Evolutionary conservation across 2,888 invertebrate species (phyloP), one percentile per base, ranked within the genome.

Genomic region (Lypha dubia): DNA sequence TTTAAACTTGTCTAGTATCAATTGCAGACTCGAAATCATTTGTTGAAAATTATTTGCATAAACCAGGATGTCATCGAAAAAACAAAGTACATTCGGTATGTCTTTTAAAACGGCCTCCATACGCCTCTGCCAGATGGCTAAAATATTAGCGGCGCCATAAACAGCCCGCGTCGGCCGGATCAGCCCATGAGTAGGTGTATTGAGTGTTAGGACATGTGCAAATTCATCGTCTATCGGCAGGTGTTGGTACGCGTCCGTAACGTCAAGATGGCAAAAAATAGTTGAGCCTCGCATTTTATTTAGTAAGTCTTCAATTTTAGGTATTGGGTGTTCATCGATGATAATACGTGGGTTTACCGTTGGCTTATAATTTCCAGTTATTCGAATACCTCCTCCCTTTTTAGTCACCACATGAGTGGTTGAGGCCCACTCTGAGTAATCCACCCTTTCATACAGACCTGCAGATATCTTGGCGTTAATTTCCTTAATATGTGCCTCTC

Each of bases 241-340:
- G 20, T 80, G 77, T 2, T 79, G 53, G 15, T 85, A 86, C 1
- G 86, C 87, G 38, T 85, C 83, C 1, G 82, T 84, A 8, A 80
- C 20, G 11, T 22, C 51, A 4, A 49, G 49, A 20, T 17, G 49
- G 4, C 9, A 56, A 62, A 75, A 70, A 13, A 77, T 44, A 8
- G 51, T 77, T 2, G 77, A 62, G 0, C 70, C 68, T 51, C 20
- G 15, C n/a, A 77, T 62, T 51, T 49, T 67, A 13, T 77, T 68
- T 1, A 77, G 17, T 6, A 68, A 8, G 1, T 68, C 51, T 28
- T 68, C 77, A 7, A 28, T 8, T 49, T 51, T 77, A 24, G 77
- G 68, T 17, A 77, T 77, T 1, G 68, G 51, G 17, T 63, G 63
- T 20, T 79, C 62, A 11, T 70, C 85, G 38, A 75, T 67, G 9